phyloP scores from a whole-genome alignment of 2,113 vertebrate species.

The Gymnarchus niloticus region DNA sequence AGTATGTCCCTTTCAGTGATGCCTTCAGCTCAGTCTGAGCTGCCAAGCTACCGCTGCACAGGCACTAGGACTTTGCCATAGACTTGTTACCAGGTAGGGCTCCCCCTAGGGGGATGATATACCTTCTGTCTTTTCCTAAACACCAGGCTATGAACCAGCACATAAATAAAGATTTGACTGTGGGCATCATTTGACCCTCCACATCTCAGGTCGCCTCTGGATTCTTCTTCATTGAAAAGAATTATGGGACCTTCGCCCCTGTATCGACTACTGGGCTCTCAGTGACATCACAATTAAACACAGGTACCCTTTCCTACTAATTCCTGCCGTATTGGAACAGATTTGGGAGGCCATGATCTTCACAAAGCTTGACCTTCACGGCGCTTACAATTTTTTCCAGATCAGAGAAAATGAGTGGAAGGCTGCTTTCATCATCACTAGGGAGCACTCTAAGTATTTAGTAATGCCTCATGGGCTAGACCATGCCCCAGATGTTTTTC shows the following conservation, averaged over 20 bases:
- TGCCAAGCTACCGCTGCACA: background rate
- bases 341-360: background rate
- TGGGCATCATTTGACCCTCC: background rate
- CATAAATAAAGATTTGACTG: background rate
- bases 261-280: conserved; percentile 16
- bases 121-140: background rate
- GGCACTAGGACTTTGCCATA: background rate
- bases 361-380: background rate
- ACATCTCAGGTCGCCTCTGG: background rate
- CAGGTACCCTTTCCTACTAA: background rate
- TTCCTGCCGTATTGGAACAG: background rate
- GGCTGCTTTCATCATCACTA: background rate
- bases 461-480: background rate
- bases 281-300: background rate
- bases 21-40: background rate
- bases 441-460: background rate
- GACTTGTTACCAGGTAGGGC: background rate
- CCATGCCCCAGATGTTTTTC: background rate
- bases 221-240: conserved; percentile 16
- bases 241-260: background rate
- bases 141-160: background rate
- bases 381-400: background rate
- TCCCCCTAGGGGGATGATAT: background rate
- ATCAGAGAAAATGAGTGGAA: background rate
- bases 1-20: background rate